These are phyloP conservation scores for Sebastiscus tertius DNA, from an alignment of 2,797 vertebrate genomes.

Conservation along the genomic window DNA sequence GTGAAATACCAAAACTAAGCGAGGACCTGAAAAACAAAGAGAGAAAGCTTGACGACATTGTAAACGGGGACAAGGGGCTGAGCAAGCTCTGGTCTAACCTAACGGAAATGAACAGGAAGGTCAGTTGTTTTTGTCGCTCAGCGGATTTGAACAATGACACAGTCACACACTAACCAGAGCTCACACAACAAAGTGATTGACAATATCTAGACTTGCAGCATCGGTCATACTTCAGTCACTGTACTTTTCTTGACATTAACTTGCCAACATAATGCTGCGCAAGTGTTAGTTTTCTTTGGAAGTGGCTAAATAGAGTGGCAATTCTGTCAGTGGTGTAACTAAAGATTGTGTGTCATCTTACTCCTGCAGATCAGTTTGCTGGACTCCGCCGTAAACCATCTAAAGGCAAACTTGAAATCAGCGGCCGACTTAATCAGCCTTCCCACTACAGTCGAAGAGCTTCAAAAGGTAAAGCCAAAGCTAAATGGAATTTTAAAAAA, in stretches of 20 bases:
- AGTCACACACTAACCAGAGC: background rate
- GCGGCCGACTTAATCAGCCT: conserved; percentile 93
- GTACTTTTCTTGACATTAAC: background rate
- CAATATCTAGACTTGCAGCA: background rate
- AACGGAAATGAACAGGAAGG: conserved; percentile 95
- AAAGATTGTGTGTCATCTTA: conserved; percentile 8
- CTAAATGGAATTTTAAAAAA: background rate
- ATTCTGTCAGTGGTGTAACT: background rate
- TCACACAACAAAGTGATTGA: background rate
- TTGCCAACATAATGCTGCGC: background rate
- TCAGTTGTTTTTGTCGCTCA: conserved; percentile 54
- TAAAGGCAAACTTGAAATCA: conserved; percentile 94
- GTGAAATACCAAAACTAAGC: conserved; percentile 93
- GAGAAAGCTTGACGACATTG: conserved; percentile 88
- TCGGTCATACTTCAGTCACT: background rate
- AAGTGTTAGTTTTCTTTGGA: background rate
- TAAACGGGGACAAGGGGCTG: conserved; percentile 90
- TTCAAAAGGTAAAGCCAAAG: conserved; percentile 89
- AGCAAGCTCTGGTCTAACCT: conserved; percentile 94
- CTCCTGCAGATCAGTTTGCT: conserved; percentile 87
- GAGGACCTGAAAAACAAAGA: conserved; percentile 93
- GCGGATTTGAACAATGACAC: background rate
- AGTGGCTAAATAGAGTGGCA: background rate
- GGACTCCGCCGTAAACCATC: conserved; percentile 91
- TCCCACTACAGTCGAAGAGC: conserved; percentile 92